These are phyloP conservation scores for Falcunculus frontatus DNA, from an alignment of 2,113 vertebrate genomes.

Conservation along the genomic window DNA sequence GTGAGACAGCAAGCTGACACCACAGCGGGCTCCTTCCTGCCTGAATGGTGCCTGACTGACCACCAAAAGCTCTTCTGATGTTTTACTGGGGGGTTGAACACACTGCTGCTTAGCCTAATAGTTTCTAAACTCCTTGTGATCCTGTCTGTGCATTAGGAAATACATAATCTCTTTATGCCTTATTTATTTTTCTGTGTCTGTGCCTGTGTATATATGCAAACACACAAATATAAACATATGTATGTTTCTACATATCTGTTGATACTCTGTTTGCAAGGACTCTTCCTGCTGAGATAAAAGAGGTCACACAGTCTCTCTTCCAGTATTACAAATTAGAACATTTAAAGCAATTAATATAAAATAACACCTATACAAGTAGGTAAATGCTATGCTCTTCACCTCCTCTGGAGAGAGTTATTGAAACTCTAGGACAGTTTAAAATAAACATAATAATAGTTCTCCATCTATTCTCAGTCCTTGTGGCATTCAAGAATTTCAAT, in stretches of 20 bases:
- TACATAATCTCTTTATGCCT: neutral
- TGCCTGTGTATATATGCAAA: neutral
- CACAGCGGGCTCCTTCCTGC: neutral
- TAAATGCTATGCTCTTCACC: neutral
- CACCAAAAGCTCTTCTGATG: neutral
- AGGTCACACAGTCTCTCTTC: neutral
- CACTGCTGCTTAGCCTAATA: neutral
- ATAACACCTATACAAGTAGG: neutral
- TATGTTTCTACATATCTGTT: neutral
- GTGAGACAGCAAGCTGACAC: neutral
- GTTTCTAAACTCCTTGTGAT: neutral
- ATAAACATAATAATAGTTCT: constrained; percentile 44
- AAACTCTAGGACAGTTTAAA: constrained; percentile 10
- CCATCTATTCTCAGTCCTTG: constrained; percentile 3
- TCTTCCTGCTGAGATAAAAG: neutral
- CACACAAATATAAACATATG: neutral
- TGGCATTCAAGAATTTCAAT: constrained; percentile 41
- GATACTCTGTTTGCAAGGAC: neutral
- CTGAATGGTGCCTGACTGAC: neutral
- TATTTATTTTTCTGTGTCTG: neutral
- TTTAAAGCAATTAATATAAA: neutral
- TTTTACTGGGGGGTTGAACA: neutral
- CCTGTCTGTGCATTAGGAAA: neutral
- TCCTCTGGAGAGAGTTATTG: neutral
- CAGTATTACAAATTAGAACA: neutral